phyloP scores from a whole-genome alignment of 2,113 vertebrate genomes.

The Forbesichthys agassizii region DNA sequence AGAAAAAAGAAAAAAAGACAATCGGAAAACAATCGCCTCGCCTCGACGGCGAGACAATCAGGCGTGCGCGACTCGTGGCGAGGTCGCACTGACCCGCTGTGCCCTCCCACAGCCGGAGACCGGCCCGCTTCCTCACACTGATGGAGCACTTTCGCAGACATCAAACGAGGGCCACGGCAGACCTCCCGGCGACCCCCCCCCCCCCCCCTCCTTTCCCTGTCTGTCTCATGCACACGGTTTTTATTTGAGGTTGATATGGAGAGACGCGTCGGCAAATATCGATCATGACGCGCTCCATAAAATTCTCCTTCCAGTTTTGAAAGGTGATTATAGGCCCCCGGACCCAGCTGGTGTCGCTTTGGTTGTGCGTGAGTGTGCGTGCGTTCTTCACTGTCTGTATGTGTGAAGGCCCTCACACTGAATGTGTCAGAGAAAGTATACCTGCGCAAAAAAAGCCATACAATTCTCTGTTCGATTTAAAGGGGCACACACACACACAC shows the following conservation, averaged over 20 bases:
- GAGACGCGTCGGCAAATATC: conserved; percentile 75
- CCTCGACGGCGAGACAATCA: conserved; percentile 74
- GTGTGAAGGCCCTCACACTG: background rate
- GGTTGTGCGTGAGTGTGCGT: background rate
- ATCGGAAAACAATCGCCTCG: conserved; percentile 58
- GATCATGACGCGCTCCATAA: conserved; percentile 60
- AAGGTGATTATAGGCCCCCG: conserved; percentile 66
- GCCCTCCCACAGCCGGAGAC: conserved; percentile 45
- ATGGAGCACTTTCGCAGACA: conserved; percentile 75
- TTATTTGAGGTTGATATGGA: conserved; percentile 67
- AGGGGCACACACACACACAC: background rate
- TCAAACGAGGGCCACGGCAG: conserved; percentile 64
- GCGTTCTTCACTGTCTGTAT: background rate
- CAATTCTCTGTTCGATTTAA: too few species aligned
- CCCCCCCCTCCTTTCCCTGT: conserved; percentile 30
- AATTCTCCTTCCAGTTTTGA: conserved; percentile 67
- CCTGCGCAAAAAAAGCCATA: background rate
- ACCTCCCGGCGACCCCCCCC: conserved; percentile 61
- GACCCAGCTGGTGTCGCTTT: conserved; percentile 65
- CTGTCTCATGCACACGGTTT: conserved; percentile 48
- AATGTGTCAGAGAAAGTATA: background rate
- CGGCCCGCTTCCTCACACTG: conserved; percentile 65
- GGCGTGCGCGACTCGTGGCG: conserved; percentile 45
- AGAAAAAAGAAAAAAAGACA: background rate
- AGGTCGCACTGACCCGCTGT: conserved; percentile 61